These are phyloP conservation scores for Cinclus cinclus DNA, from an alignment of 2,113 vertebrate species.

Conservation along the genomic window DNA sequence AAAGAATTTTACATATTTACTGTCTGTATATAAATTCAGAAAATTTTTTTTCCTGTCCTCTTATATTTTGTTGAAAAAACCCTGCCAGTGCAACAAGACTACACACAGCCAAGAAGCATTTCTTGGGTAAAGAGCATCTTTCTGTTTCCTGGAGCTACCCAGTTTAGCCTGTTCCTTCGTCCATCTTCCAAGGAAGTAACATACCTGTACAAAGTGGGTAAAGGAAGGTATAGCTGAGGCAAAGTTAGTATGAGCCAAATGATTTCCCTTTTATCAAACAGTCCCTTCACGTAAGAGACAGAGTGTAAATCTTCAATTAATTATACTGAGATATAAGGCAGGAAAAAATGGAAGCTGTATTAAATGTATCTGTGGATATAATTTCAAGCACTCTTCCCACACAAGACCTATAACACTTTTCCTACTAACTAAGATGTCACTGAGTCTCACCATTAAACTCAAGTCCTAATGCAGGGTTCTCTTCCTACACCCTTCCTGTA, in stretches of 20 bases:
- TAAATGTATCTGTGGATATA: not conserved
- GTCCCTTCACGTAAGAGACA: not conserved
- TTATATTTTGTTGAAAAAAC: not conserved
- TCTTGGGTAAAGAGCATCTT: not conserved
- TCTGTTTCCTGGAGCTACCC: not conserved
- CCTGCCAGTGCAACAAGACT: not conserved
- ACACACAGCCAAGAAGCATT: not conserved
- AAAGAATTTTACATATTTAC: not conserved
- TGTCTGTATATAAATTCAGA: not conserved
- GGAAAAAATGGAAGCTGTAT: not conserved
- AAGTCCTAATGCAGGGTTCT: not conserved
- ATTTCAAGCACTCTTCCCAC: not conserved
- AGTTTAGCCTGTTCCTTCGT: not conserved
- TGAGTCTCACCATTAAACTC: not conserved
- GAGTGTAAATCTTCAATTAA: not conserved
- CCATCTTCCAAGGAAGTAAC: not conserved
- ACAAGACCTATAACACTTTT: not conserved
- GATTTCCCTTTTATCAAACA: not conserved
- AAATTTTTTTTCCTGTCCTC: not conserved
- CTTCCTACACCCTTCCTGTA: not conserved
- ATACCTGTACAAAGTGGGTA: not conserved
- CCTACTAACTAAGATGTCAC: not conserved
- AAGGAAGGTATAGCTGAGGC: not conserved
- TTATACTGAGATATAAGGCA: not conserved
- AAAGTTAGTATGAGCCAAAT: fast-evolving